Percentiles rank a stretch among this genome's conserved stretches.
phyloP scores from a whole-genome alignment of 1,140 invertebrate species.

The Pemphigus obesinymphae region DNA sequence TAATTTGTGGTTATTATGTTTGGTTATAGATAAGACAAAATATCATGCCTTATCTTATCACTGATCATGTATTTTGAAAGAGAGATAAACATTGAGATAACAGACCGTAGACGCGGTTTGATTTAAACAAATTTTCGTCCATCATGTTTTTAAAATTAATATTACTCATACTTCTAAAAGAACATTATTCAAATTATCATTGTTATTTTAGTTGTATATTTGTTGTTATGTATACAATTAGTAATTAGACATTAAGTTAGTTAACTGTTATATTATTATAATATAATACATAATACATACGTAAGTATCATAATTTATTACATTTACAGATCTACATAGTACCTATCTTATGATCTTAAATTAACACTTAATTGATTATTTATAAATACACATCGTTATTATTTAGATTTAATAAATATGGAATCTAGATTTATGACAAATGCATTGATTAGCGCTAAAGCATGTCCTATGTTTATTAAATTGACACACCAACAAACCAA shows the following conservation, averaged over 20 bases:
- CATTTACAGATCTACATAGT: too few relatives aligned
- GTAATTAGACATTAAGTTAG: background rate
- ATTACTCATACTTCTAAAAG: too few relatives aligned
- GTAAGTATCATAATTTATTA: too few relatives aligned
- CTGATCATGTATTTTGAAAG: background rate
- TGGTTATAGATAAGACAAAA: too few relatives aligned
- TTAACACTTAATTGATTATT: too few relatives aligned
- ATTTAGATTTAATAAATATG: background rate
- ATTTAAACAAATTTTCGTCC: background rate
- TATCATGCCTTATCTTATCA: too few relatives aligned
- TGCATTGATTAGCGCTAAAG: background rate
- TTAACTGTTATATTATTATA: background rate
- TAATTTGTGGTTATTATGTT: too few relatives aligned
- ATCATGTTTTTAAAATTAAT: too few relatives aligned
- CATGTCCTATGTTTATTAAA: constrained; percentile 14
- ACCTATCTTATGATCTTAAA: too few relatives aligned
- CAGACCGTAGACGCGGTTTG: background rate
- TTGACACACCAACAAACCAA: constrained; percentile 17
- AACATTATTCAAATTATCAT: too few relatives aligned
- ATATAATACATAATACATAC: background rate
- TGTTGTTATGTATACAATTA: too few relatives aligned
- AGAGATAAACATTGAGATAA: background rate
- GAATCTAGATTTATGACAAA: background rate
- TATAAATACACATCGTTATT: background rate
- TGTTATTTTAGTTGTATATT: too few relatives aligned